Conservation (phyloP, 1,140 invertebrate genomes). For the Brachionus rubens region DNA sequence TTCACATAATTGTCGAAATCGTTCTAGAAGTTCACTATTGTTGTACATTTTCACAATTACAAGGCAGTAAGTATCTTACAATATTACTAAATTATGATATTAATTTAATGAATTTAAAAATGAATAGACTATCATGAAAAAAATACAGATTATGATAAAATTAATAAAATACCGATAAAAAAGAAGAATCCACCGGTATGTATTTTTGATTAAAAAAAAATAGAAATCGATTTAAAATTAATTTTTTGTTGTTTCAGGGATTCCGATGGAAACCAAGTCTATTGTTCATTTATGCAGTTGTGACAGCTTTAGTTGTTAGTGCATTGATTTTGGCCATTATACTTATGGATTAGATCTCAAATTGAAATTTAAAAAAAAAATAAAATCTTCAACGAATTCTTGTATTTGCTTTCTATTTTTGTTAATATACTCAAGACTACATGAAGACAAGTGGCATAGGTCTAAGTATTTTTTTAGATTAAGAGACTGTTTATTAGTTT, state of each 20-base stretch:
- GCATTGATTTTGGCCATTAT: constrained; percentile 34
- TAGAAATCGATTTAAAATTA: background rate
- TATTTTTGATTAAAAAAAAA: background rate
- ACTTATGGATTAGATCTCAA: background rate
- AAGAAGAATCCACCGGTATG: constrained; percentile 30
- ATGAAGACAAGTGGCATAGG: too few relatives aligned
- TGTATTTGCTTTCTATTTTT: too few relatives aligned
- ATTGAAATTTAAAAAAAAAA: background rate
- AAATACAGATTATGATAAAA: constrained; percentile 45
- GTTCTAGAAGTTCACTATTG: constrained; percentile 46
- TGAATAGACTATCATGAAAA: constrained; percentile 39
- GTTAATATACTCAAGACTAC: too few relatives aligned
- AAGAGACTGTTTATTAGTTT: too few relatives aligned
- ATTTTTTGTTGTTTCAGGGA: constrained; percentile 9
- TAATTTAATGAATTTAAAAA: too few relatives aligned
- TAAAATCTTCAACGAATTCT: too few relatives aligned
- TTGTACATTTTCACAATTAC: constrained; percentile 45
- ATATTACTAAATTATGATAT: too few relatives aligned
- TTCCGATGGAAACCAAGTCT: constrained; percentile 39
- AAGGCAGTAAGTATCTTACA: constrained; percentile 45
- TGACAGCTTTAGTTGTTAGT: constrained; percentile 38
- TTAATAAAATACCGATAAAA: constrained; percentile 44
- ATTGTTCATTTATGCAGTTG: constrained; percentile 30
- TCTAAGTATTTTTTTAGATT: too few relatives aligned
- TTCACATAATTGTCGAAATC: constrained; percentile 46